Evolutionary conservation across 2,888 invertebrate genomes (phyloP).

Genomic region (Furcula furcula): DNA sequence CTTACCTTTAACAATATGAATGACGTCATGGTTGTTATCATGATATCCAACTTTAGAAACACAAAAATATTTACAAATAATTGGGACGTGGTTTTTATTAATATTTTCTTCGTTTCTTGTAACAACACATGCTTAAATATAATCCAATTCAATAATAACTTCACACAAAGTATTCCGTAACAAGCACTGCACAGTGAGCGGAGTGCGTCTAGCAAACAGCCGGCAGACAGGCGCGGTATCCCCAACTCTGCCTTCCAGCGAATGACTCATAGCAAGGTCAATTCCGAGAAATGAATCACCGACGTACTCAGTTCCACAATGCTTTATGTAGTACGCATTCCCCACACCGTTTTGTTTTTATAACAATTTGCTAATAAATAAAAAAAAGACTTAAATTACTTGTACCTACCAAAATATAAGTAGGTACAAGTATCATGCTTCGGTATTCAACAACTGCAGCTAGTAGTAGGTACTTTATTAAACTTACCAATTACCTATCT

Average conservation of each 20-base stretch:
- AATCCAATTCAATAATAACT: constrained; percentile 35
- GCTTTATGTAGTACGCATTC: constrained; percentile 72
- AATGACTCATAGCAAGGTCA: constrained; percentile 83
- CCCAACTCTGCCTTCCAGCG: constrained; percentile 81
- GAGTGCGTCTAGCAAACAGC: constrained; percentile 72
- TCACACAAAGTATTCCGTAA: constrained; percentile 47
- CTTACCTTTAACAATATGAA: constrained; percentile 79
- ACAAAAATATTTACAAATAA: constrained; percentile 62
- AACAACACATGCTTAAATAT: constrained; percentile 51
- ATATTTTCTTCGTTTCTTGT: constrained; percentile 45
- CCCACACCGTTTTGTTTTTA: constrained; percentile 50
- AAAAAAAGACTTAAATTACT: no score
- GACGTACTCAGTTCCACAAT: constrained; percentile 74
- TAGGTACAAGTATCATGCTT: no score
- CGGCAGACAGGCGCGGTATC: constrained; percentile 82
- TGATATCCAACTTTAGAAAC: constrained; percentile 71
- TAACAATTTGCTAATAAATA: no score
- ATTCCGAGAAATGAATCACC: constrained; percentile 83
- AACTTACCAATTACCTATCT: no score
- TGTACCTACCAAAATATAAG: no score
- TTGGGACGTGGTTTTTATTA: constrained; percentile 37
- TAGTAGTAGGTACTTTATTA: no score
- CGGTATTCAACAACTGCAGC: no score
- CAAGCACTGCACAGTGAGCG: constrained; percentile 55
- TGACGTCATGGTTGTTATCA: constrained; percentile 82